Evolutionary conservation across 2,888 invertebrate genomes (phyloP), one percentile per base, ranked within the genome.

Genomic region (Torymus texanus): DNA sequence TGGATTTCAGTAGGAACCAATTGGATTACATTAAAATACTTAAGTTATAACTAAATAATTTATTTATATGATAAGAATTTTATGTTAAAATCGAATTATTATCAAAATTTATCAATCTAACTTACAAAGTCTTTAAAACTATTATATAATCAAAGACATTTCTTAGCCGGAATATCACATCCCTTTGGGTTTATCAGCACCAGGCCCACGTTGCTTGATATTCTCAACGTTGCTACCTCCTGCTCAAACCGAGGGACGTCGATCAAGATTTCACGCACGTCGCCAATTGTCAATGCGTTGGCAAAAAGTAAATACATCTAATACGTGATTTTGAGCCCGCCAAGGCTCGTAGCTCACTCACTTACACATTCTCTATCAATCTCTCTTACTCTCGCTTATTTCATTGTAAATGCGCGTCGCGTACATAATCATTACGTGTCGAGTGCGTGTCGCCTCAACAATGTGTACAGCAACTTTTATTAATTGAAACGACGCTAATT

Each of bases 231-330:
- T 73, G 8, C 41, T 41, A 41, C 41, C 41, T 41, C 41, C 50
- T 58, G 29, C 68, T 80, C n/a, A 21, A 74, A 76, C 53, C n/a
- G 58, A 75, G 62, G 21, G 67, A 63, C 75, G 53, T 78, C 16
- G 75, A 81, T 81, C 81, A 67, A 81, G 56, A 72, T 75, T 81
- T 81, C 75, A 81, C 51, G 78, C 81, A 78, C 78, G 72, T 75
- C 21, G 63, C 72, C 78, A 75, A 81, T 78, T 72, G 81, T 78
- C 67, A 72, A 53, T 67, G 41, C 62, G 24, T 58, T 75, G 71
- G 56, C 80, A 78, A 81, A 81, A 78, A 75, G 24, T 81, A 78
- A 78, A 81, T 78, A 70, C 61, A 76, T 70, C 65, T 74, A 72
- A 65, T 75, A 76, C 62, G 73, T 70, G 73, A 74, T 75, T 70